Base-by-base conservation (phyloP, 2,113 vertebrate species). In the Ceyx melanurus region DNA sequence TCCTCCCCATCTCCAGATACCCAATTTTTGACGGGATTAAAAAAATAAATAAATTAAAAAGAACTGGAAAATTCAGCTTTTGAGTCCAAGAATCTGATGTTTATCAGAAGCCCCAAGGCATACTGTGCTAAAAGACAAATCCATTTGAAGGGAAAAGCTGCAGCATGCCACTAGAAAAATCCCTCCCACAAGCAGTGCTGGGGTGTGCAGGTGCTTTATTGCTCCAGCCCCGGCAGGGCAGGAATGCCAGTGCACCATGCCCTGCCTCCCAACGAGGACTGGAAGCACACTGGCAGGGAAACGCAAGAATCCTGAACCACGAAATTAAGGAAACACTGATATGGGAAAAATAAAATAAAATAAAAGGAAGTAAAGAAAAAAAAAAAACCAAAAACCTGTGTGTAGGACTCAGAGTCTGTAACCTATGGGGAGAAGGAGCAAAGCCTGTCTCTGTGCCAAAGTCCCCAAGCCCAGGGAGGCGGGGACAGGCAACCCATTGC, bases 341-440 rank as follows among this genome's bases (percentile, higher is more conserved):
- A 1, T 2, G 28, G 13, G 50, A 13, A 1, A 2, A 7, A 16
- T 9, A 18, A 26, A 9, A 1, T 1, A 64, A 45, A 40, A 6
- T 37, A 2, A 10, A 31, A 25, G 23, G 20, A 51, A 51, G 2
- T 29, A 40, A n/a, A 35, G 31, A 13, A 13, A 50, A 50, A 28
- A 4, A 50, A 33, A 26, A 25, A 3, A 10, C 10, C 10, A 16
- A 29, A 60, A 14, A 28, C 23, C 48, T 67, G 64, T 4, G 15
- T 56, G 43, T 33, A 54, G 45, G 48, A 53, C 50, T 53, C 23
- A 2, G n/a, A 77, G 42, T 37, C 70, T 35, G 26, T 31, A 57
- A 25, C 9, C 19, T 8, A 28, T 7, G 5, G 42, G 37, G 37
- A 53, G 16, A 75, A 67, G 67, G 58, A 83, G 71, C 20, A 48